phyloP scores from a whole-genome alignment of 2,888 invertebrate species.

The Ctenicera cuprea region DNA sequence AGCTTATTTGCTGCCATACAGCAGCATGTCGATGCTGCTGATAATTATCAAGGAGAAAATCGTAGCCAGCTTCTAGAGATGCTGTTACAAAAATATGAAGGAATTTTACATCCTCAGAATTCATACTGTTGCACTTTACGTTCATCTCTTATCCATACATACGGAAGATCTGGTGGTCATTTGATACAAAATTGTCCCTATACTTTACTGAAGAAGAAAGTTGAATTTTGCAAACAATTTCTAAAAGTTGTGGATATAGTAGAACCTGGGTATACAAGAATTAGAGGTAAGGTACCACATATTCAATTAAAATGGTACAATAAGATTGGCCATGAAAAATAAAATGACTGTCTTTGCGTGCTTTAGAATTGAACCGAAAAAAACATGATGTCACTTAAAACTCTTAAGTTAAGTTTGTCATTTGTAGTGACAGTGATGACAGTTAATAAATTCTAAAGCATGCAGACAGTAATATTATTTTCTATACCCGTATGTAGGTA shows the following conservation, averaged over 20 bases:
- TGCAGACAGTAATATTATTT: too few species aligned
- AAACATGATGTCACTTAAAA: too few species aligned
- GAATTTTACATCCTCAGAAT: conserved; percentile 85
- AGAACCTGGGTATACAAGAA: conserved; percentile 85
- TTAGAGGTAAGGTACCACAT: conserved; percentile 79
- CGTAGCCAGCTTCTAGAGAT: not conserved
- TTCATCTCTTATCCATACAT: conserved; percentile 78
- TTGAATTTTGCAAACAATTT: conserved; percentile 82
- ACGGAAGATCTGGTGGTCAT: conserved; percentile 77
- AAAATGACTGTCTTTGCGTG: too few species aligned
- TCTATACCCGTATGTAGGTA: too few species aligned
- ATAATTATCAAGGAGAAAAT: conserved; percentile 70
- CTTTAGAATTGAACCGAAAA: too few species aligned
- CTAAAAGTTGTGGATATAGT: conserved; percentile 82
- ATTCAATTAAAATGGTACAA: too few species aligned
- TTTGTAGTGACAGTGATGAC: too few species aligned
- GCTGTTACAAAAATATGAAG: conserved; percentile 56
- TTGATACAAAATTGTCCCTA: conserved; percentile 66
- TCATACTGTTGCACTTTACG: conserved; percentile 81
- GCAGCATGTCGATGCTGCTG: conserved; percentile 79
- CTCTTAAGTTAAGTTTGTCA: too few species aligned
- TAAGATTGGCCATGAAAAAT: too few species aligned
- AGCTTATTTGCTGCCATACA: conserved; percentile 80
- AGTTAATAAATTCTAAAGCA: too few species aligned
- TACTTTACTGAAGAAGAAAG: conserved; percentile 84